phyloP scores from a whole-genome alignment of 1,140 invertebrate genomes.

The Eumeta japonica region DNA sequence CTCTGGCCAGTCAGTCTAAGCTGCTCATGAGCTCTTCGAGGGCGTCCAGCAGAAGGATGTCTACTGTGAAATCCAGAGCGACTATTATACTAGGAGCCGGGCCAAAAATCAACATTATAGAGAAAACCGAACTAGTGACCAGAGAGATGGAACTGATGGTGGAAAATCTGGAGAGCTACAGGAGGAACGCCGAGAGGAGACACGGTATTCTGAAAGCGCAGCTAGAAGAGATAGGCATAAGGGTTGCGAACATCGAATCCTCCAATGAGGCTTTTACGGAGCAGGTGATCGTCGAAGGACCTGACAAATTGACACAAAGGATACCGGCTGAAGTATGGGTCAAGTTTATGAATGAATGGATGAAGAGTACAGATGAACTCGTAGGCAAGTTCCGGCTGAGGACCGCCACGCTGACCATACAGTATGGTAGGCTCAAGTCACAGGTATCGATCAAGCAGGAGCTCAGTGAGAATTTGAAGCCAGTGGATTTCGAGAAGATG shows the following conservation, averaged over 20 bases:
- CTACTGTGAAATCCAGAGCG: conserved; percentile 37
- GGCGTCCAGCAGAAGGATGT: conserved; percentile 28
- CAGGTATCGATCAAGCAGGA: conserved; percentile 50
- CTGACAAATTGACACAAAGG: conserved; percentile 52
- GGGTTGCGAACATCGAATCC: conserved; percentile 42
- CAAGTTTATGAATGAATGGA: conserved; percentile 55
- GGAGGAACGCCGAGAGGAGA: conserved; percentile 28
- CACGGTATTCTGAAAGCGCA: conserved; percentile 41
- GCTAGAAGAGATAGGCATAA: conserved; percentile 51
- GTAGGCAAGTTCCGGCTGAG: conserved; percentile 54
- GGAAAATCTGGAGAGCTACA: conserved; percentile 24
- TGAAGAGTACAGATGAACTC: conserved; percentile 43
- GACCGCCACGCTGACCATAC: conserved; percentile 52
- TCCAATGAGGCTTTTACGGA: conserved; percentile 38
- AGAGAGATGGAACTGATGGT: conserved; percentile 50
- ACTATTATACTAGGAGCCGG: conserved; percentile 30
- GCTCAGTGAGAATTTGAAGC: conserved; percentile 47
- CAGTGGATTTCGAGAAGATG: conserved; percentile 59
- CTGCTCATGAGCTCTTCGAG: conserved; percentile 33
- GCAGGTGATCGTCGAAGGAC: conserved; percentile 39
- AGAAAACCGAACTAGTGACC: conserved; percentile 45
- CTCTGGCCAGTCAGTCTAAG: conserved; percentile 29
- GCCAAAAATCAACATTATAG: conserved; percentile 40
- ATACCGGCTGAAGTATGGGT: conserved; percentile 58
- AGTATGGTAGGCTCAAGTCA: conserved; percentile 47